Percentiles rank a stretch among this genome's conserved stretches.
Conservation (phyloP, 2,113 vertebrate genomes). For the Microtus richardsoni region DNA sequence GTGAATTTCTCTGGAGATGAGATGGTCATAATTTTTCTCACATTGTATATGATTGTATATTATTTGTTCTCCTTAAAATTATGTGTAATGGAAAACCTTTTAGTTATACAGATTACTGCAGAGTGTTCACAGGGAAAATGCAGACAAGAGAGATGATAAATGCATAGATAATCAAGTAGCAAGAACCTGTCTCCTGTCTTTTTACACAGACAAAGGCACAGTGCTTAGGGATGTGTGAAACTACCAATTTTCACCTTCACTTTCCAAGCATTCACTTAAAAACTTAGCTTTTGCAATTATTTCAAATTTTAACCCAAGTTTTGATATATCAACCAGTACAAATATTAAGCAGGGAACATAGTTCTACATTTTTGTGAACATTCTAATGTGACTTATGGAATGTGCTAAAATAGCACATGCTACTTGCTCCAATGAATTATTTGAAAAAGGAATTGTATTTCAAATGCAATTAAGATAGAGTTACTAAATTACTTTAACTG, state of each 20-base stretch:
- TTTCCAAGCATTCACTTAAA: slow-evolving; percentile 13
- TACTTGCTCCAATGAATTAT: slow-evolving; percentile 10
- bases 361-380: background rate
- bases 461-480: background rate
- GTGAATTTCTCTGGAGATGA: slow-evolving; percentile 46
- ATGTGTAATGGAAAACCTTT: slow-evolving; percentile 63
- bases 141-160: background rate
- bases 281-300: slow-evolving; percentile 34
- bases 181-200: background rate
- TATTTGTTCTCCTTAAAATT: slow-evolving; percentile 65
- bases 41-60: slow-evolving; percentile 28
- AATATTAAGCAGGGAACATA: background rate
- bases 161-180: background rate
- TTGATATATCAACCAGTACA: background rate
- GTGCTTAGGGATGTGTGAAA: background rate
- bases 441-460: slow-evolving; percentile 39
- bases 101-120: background rate
- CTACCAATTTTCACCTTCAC: slow-evolving; percentile 38
- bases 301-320: background rate
- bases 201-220: background rate
- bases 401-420: background rate
- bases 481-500: background rate
- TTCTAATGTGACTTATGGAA: background rate
- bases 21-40: slow-evolving; percentile 46
- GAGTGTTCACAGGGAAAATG: background rate